These are phyloP conservation scores for Melanogrammus aeglefinus DNA, from an alignment of 2,797 vertebrate genomes.

Conservation along the genomic window DNA sequence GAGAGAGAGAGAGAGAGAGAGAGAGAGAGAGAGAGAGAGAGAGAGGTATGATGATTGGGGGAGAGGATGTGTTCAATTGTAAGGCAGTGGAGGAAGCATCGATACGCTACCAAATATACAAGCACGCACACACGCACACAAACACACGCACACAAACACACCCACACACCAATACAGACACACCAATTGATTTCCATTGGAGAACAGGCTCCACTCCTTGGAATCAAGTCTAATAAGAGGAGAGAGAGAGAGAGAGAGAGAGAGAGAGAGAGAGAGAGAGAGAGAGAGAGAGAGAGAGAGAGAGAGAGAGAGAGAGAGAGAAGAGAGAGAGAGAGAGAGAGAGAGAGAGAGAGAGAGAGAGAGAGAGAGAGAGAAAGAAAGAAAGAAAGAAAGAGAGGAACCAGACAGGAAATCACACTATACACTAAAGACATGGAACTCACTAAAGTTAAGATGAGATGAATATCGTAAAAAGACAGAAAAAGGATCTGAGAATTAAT, in stretches of 20 bases:
- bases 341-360: background rate
- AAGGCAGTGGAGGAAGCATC: conserved; percentile 10
- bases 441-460: no score
- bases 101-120: background rate
- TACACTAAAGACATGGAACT: no score
- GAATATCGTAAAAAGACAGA: no score
- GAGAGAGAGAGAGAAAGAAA: no score
- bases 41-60: no score
- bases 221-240: conserved; percentile 72
- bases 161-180: conserved; percentile 6
- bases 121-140: background rate
- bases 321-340: background rate
- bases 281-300: background rate
- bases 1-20: no score
- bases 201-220: conserved; percentile 50
- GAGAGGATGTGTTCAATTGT: conserved; percentile 17
- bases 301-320: background rate
- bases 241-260: background rate
- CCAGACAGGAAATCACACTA: background rate
- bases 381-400: background rate
- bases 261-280: background rate
- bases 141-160: conserved; percentile 6
- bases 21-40: no score
- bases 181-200: conserved; percentile 62
- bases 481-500: no score